Percentiles rank a stretch among this genome's conserved stretches.
phyloP scores from a whole-genome alignment of 1,140 invertebrate genomes.

The Eriosoma lanigerum region DNA sequence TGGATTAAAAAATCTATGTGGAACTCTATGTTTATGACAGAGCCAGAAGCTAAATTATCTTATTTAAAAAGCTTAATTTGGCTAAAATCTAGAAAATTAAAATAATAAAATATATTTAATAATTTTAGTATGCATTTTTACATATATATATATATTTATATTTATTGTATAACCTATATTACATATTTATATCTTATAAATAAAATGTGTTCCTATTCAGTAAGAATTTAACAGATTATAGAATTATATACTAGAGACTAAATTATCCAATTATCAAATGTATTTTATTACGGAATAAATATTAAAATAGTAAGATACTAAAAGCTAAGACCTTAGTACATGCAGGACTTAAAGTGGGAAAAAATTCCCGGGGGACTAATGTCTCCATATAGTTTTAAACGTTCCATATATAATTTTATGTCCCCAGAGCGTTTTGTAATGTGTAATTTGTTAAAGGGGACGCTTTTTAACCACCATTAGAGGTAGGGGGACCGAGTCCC shows the following conservation, averaged over 20 bases:
- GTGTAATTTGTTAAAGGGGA: too few species aligned
- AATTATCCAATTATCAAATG: neutral
- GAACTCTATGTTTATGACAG: constrained; percentile 61
- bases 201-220: neutral
- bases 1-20: constrained; percentile 62
- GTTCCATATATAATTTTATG: too few species aligned
- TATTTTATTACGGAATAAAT: neutral
- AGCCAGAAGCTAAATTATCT: constrained; percentile 58
- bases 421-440: too few species aligned
- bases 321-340: too few species aligned
- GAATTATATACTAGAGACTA: neutral
- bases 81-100: constrained; percentile 18
- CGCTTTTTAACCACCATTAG: too few species aligned
- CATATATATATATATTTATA: too few species aligned
- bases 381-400: too few species aligned
- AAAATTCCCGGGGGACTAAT: too few species aligned
- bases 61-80: constrained; percentile 58
- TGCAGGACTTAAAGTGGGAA: too few species aligned
- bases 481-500: too few species aligned
- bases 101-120: neutral
- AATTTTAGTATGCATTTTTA: too few species aligned
- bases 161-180: too few species aligned
- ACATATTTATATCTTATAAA: neutral
- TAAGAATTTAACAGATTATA: neutral
- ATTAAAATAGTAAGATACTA: neutral